phyloP scores from a whole-genome alignment of 2,113 vertebrate species.

The Lophochroa leadbeateri region DNA sequence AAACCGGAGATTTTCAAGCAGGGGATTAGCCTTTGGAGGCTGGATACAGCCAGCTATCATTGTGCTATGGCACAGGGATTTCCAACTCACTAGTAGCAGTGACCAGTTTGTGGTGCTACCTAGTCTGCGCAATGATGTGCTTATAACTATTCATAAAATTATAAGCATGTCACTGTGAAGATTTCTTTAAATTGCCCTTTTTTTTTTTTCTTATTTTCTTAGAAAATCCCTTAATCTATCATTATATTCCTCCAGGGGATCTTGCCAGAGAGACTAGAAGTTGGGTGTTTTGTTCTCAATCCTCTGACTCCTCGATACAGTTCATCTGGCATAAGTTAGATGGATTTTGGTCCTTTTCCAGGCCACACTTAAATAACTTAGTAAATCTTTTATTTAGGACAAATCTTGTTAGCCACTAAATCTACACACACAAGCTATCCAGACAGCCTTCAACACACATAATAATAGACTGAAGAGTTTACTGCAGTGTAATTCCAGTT shows the following conservation, averaged over 20 bases:
- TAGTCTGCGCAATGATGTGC: background rate
- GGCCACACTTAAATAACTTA: background rate
- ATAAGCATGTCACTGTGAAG: background rate
- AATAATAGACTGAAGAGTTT: background rate
- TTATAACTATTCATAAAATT: background rate
- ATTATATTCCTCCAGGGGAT: background rate
- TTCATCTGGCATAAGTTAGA: background rate
- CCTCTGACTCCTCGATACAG: background rate
- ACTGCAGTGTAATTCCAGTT: background rate
- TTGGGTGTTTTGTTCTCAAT: background rate
- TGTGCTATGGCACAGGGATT: background rate
- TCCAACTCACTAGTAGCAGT: background rate
- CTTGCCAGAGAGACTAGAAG: background rate
- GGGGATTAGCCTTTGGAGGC: background rate
- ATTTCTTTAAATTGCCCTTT: background rate
- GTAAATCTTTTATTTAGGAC: background rate
- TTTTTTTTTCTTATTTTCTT: background rate
- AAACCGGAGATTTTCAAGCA: background rate
- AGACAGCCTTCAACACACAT: background rate
- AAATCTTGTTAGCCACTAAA: background rate
- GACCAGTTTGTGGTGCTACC: background rate
- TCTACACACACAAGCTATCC: background rate
- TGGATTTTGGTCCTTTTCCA: background rate
- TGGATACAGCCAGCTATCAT: background rate
- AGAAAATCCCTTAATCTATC: background rate